Evolutionary conservation across 2,113 vertebrate genomes (phyloP).

Genomic region (Protobothrops flavoviridis): DNA sequence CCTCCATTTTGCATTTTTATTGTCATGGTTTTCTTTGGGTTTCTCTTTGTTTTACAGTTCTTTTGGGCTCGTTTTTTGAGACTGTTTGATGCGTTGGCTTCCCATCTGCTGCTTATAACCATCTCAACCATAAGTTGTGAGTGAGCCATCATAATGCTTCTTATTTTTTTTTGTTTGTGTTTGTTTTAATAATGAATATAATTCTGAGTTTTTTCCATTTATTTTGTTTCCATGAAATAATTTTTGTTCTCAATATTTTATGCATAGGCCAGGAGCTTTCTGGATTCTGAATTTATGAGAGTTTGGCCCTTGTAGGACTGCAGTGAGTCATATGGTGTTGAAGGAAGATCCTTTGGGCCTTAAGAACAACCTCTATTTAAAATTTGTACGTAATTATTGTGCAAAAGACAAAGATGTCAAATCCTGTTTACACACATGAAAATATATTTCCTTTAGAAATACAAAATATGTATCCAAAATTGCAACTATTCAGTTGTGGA

Average conservation of each 20-base stretch:
- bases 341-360: conserved; percentile 10
- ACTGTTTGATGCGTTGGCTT: conserved; percentile 82
- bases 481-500: neutral
- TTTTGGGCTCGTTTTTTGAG: conserved; percentile 81
- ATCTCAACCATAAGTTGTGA: conserved; percentile 81
- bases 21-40: conserved; percentile 73
- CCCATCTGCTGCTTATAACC: conserved; percentile 75
- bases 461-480: neutral
- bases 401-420: neutral
- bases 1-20: conserved; percentile 64
- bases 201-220: conserved; percentile 45
- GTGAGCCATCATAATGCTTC: conserved; percentile 74
- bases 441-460: conserved; percentile 15
- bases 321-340: neutral
- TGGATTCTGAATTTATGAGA: conserved; percentile 18
- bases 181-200: conserved; percentile 56
- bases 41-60: conserved; percentile 87
- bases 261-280: conserved; percentile 37
- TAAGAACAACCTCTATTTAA: neutral
- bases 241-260: conserved; percentile 41
- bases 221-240: conserved; percentile 48
- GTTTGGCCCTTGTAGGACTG: conserved; percentile 2
- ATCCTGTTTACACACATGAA: conserved; percentile 17
- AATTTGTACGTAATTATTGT: conserved; percentile 12
- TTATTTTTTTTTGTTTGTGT: conserved; percentile 65